A percentile compares a stretch with the other conserved stretches of the same genome.
These are phyloP conservation scores for Barypeithes pellucidus DNA, from an alignment of 2,888 invertebrate genomes.

Conservation along the genomic window DNA sequence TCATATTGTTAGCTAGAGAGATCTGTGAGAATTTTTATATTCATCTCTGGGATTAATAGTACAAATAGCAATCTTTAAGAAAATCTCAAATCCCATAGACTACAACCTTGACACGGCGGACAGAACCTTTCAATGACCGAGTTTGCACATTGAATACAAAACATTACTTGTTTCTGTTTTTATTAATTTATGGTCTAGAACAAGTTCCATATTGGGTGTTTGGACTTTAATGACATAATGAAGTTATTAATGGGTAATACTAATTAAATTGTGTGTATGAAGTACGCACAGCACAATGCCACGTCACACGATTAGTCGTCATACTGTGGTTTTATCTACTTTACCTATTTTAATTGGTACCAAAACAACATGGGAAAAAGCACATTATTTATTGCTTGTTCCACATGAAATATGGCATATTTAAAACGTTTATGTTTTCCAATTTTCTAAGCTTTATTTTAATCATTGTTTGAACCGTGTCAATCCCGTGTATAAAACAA, in stretches of 20 bases:
- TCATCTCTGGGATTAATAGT: too few relatives aligned
- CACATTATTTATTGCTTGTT: too few relatives aligned
- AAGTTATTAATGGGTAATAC: background rate
- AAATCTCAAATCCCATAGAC: background rate
- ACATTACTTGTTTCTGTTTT: background rate
- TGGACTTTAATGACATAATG: background rate
- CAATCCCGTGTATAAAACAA: background rate
- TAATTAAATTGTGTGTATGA: background rate
- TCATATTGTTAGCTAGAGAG: too few relatives aligned
- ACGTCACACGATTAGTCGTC: too few relatives aligned
- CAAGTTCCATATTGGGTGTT: conserved; percentile 5
- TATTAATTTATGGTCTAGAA: background rate
- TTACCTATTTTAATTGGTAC: too few relatives aligned
- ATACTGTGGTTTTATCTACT: background rate
- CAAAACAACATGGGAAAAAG: too few relatives aligned
- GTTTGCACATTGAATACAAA: conserved; percentile 21
- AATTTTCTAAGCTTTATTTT: background rate
- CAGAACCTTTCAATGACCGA: conserved; percentile 26
- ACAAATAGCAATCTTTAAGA: background rate
- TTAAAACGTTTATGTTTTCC: too few relatives aligned
- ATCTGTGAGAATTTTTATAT: too few relatives aligned
- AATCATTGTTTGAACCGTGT: background rate
- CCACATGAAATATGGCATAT: too few relatives aligned
- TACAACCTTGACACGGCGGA: conserved; percentile 21
- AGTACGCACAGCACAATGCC: background rate